These are phyloP conservation scores for Florisuga fusca DNA, from an alignment of 2,797 vertebrate species.

Conservation along the genomic window DNA sequence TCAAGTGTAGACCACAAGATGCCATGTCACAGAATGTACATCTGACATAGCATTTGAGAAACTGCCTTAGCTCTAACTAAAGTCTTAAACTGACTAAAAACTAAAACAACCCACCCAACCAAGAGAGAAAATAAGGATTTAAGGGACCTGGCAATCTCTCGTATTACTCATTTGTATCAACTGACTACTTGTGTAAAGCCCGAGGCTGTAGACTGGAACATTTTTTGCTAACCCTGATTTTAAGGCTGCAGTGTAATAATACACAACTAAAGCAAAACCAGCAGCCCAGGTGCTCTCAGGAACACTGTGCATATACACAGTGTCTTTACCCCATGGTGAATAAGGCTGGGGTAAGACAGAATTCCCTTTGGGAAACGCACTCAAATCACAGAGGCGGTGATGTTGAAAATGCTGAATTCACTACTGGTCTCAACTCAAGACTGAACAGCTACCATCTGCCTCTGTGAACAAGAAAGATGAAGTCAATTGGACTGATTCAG, in stretches of 20 bases:
- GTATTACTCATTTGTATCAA: background rate
- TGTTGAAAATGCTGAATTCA: background rate
- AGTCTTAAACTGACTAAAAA: no score
- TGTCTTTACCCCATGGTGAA: background rate
- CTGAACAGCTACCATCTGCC: background rate
- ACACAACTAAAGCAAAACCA: background rate
- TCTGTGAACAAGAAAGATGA: background rate
- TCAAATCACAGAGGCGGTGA: background rate
- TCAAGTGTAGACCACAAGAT: background rate
- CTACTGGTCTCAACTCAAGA: background rate
- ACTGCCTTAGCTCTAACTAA: background rate
- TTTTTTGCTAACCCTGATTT: background rate
- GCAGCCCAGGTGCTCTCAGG: background rate
- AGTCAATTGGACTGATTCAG: background rate
- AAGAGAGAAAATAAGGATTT: background rate
- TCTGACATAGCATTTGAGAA: background rate
- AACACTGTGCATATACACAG: background rate
- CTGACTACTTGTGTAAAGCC: background rate
- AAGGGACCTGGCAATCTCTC: background rate
- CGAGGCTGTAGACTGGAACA: background rate
- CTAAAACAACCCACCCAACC: background rate
- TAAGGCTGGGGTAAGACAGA: background rate
- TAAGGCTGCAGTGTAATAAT: background rate
- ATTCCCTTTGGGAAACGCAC: background rate
- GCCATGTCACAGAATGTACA: background rate